Conservation (phyloP, 2,888 invertebrate genomes). For the Macroteleia sp. region DNA sequence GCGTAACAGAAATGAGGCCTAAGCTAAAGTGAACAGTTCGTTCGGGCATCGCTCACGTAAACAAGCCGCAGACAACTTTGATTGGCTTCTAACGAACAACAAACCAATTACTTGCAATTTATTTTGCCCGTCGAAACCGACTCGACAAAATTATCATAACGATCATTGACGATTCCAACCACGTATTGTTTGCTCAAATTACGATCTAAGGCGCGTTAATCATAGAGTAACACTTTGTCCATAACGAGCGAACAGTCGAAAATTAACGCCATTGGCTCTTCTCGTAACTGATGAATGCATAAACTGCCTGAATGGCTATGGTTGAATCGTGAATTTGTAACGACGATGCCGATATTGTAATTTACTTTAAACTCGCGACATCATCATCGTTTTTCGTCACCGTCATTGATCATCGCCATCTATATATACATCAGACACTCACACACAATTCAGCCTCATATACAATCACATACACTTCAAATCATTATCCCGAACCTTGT, state of each 20-base stretch:
- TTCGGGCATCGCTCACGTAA: background rate
- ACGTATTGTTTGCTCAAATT: conserved; percentile 55
- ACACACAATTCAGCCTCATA: conserved; percentile 14
- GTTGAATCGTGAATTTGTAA: conserved; percentile 82
- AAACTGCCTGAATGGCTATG: conserved; percentile 70
- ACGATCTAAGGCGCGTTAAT: conserved; percentile 36
- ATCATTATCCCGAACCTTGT: conserved; percentile 16
- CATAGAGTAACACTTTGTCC: conserved; percentile 20
- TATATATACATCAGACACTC: conserved; percentile 43
- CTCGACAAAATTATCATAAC: conserved; percentile 23
- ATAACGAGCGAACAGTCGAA: conserved; percentile 24
- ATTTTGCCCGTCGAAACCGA: too few species aligned
- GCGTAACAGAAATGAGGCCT: conserved; percentile 27
- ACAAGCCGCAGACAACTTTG: background rate
- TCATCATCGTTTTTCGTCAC: conserved; percentile 41
- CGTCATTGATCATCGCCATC: conserved; percentile 45
- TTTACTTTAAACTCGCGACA: conserved; percentile 37
- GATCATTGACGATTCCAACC: conserved; percentile 30
- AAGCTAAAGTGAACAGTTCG: conserved; percentile 12
- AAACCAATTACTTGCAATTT: conserved; percentile 29
- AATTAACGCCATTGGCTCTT: conserved; percentile 62
- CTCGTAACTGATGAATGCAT: conserved; percentile 36
- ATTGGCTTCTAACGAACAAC: conserved; percentile 9
- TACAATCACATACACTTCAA: conserved; percentile 8
- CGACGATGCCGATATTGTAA: conserved; percentile 65